Base-by-base conservation (phyloP, 2,797 vertebrate genomes). In the Sylvilagus floridanus region DNA sequence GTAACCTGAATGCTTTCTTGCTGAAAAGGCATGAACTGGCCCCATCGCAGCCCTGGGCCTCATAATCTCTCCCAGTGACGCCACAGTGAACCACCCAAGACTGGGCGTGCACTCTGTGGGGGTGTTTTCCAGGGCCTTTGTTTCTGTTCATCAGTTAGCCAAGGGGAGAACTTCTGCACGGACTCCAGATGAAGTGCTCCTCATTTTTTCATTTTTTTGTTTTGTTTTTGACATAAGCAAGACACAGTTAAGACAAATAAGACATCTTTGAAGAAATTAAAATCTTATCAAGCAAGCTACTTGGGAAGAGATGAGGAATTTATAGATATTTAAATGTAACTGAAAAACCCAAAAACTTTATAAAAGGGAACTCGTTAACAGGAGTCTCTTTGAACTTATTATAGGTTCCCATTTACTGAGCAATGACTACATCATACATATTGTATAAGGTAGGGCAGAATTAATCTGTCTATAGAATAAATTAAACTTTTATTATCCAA, bases 1-100 rank as follows among this genome's bases (percentile, higher is more conserved):
- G 95, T 60, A 95, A 96, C 73, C 86, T 81, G 96, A 96, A 95
- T 84, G 37, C 66, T 57, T 91, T 96, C 96, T 97, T 95, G 91
- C 76, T 93, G 96, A 88, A 93, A 93, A 97, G 87, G 84, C 77
- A 96, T 72, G 57, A 96, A 96, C 96, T 85, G 82, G 72, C 88
- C 97, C 93, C 13, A 1, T 17, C 9, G 0, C 83, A 82, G 68
- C 85, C 88, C 96, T 82, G 95, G 88, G 81, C 88, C 65, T 81
- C 16, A 19, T 26, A 22, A 52, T 90, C 88, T 94, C 92, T 88
- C 66, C 78, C 89, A 71, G 57, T 82, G 93, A 97, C 4, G 7
- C 84, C 69, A 93, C 3, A 16, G 68, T 93, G 95, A 90, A 50
- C 90, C 95, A 95, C 60, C 65, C 78, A 0, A 0, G 16, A 66